Evolutionary conservation across 2,797 vertebrate species (phyloP), one percentile per base, ranked within the genome.

Genomic region (Cetoscarus ocellatus): DNA sequence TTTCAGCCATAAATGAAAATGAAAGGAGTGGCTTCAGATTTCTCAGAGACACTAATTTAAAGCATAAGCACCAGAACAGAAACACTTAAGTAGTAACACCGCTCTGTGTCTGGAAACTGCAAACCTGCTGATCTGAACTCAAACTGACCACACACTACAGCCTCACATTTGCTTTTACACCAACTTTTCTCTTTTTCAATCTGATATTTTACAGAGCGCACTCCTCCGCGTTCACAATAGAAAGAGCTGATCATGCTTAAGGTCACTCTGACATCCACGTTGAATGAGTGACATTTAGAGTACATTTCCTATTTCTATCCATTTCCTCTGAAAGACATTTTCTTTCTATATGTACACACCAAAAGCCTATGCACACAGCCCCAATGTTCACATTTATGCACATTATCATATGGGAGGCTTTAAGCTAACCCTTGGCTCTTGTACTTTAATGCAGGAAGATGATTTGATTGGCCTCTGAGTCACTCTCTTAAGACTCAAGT

Each of bases 281-380:
- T 93, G 93, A 95, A 94, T 94, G 92, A 94, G 94, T 97, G 94
- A 96, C 95, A 95, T 96, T 96, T 96, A 94, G 88, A 94, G 91
- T 94, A 88, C 74, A 87, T 96, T 96, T 92, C 85, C 88, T 88
- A 89, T 93, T 94, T 94, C 91, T 93, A 79, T 86, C 84, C 70
- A 79, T 92, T 93, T 89, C 79, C 90, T 91, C 92, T 94, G 73
- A 92, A 93, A 90, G 80, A 78, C 71, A 55, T 90, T 68, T 63
- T 75, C 60, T 77, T 63, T 75, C 60, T 77, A 77, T 68, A 71
- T 66, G 82, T 76, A 50, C 73, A 7, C 73, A 50, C 69, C 53
- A 40, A 27, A 2, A 27, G 27, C 27, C 2, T 27, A 27, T 51
- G n/a, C 51, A 48, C 67, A 71, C 57, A 56, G 61, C 15, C 50